These are phyloP conservation scores for Lipophrys pholis DNA, from an alignment of 2,113 vertebrate genomes.

Conservation along the genomic window DNA sequence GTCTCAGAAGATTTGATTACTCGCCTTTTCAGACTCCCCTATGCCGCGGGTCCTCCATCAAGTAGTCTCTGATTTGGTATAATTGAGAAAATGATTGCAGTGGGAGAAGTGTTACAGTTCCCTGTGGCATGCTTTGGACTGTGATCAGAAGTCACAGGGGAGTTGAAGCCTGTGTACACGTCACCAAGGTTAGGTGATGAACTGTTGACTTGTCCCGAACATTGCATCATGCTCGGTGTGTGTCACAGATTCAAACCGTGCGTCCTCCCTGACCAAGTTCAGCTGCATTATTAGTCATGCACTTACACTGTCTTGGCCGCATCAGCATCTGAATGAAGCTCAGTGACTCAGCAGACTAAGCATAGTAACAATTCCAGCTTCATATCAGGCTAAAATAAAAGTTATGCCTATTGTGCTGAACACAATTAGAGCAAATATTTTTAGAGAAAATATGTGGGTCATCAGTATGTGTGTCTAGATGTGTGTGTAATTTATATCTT, in stretches of 20 bases:
- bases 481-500: too few species aligned
- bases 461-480: background rate
- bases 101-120: background rate
- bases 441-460: background rate
- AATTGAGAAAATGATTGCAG: background rate
- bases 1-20: background rate
- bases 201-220: background rate
- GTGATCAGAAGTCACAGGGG: background rate
- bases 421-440: background rate
- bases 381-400: background rate
- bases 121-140: background rate
- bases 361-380: slow-evolving; percentile 10
- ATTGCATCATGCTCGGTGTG: background rate
- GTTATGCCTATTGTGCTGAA: background rate
- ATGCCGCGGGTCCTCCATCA: background rate
- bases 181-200: background rate
- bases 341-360: slow-evolving; percentile 44
- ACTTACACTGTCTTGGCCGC: slow-evolving; percentile 13
- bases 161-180: background rate
- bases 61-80: background rate
- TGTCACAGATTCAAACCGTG: background rate
- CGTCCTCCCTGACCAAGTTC: background rate
- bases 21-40: background rate
- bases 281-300: slow-evolving; percentile 14
- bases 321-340: slow-evolving; percentile 32